A percentile compares a stretch with the other conserved stretches of the same genome.
Evolutionary conservation across 2,113 vertebrate genomes (phyloP).

Genomic region (Archilochus colubris): DNA sequence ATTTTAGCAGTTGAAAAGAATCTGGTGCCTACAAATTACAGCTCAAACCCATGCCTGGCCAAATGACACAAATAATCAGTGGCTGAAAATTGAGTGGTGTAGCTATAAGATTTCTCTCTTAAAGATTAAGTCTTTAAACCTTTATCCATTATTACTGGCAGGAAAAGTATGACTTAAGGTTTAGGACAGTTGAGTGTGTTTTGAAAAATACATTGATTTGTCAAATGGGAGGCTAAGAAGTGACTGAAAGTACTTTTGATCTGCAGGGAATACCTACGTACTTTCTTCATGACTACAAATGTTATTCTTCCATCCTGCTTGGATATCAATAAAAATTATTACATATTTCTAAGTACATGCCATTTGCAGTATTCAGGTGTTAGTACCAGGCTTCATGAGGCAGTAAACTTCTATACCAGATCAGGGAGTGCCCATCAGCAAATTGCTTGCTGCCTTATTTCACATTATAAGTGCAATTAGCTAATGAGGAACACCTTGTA

Average conservation of each 20-base stretch:
- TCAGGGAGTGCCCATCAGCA: not conserved
- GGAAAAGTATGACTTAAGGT: not conserved
- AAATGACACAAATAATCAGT: not conserved
- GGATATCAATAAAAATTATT: not conserved
- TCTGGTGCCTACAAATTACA: not conserved
- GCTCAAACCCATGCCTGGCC: not conserved
- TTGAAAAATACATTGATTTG: not conserved
- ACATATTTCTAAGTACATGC: not conserved
- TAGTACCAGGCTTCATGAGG: too few species aligned
- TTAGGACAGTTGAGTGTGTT: not conserved
- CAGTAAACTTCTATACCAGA: not conserved
- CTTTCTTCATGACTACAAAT: not conserved
- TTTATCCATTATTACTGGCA: not conserved
- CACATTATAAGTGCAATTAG: not conserved
- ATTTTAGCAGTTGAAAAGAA: not conserved
- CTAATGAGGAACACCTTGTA: not conserved
- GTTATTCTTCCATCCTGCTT: not conserved
- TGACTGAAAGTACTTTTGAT: not conserved
- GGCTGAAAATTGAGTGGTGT: not conserved
- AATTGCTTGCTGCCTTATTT: not conserved
- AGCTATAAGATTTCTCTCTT: not conserved
- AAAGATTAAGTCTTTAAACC: not conserved
- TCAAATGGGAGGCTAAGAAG: not conserved
- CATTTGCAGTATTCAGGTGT: not conserved
- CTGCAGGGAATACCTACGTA: fast-evolving